phyloP scores from a whole-genome alignment of 2,113 vertebrate genomes.

The Callorhinus ursinus region DNA sequence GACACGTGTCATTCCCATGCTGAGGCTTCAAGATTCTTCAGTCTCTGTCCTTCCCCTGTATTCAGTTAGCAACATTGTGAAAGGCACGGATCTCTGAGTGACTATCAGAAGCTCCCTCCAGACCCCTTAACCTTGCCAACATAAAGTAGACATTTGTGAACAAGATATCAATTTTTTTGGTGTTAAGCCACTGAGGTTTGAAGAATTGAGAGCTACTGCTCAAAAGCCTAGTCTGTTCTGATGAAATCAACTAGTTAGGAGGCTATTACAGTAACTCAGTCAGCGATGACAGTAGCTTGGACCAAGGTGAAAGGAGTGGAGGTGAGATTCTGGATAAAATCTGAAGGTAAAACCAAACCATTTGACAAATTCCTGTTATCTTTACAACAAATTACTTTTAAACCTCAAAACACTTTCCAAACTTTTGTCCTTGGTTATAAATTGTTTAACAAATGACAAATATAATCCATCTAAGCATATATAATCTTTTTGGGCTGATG shows the following conservation, averaged over 20 bases:
- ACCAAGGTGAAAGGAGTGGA: not conserved
- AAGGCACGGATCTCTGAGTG: not conserved
- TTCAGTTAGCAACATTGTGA: rapidly evolving
- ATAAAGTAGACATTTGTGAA: not conserved
- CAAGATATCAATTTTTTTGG: not conserved
- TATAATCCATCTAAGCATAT: not conserved
- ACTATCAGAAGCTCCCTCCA: not conserved
- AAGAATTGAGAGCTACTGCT: not conserved
- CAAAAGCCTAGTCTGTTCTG: not conserved
- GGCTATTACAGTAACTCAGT: not conserved
- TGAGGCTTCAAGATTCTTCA: not conserved
- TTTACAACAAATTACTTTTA: slow-evolving; percentile 1
- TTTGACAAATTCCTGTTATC: not conserved
- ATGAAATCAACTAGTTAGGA: not conserved
- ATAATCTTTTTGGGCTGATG: not conserved
- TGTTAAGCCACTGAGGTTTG: not conserved
- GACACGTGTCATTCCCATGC: not conserved
- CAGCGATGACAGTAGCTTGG: not conserved
- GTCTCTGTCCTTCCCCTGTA: not conserved
- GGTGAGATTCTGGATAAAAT: not conserved
- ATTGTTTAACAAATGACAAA: not conserved
- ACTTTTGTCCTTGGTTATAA: not conserved
- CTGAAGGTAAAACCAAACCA: not conserved
- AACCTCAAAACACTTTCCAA: not conserved
- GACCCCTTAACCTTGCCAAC: not conserved